Evolutionary conservation across 2,888 invertebrate species (phyloP).

Genomic region (Sipha maydis): DNA sequence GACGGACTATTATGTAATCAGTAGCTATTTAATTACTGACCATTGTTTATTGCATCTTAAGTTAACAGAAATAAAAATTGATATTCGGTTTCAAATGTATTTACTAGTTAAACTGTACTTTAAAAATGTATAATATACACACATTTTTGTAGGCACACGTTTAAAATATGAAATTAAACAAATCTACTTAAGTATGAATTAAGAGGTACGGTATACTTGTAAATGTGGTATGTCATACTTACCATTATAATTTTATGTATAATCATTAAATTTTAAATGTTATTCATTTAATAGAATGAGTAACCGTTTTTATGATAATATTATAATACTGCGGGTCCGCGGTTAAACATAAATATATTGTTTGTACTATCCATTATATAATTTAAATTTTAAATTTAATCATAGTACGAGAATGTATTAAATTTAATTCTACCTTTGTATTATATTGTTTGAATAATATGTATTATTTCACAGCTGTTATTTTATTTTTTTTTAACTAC

Average conservation of each 20-base stretch:
- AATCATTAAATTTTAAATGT: neutral
- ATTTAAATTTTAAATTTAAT: neutral
- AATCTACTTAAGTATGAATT: too few relatives aligned
- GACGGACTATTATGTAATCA: too few relatives aligned
- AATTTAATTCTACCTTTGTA: neutral
- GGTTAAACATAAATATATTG: neutral
- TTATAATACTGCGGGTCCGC: neutral
- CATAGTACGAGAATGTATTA: neutral
- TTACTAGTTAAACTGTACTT: too few relatives aligned
- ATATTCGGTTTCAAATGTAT: too few relatives aligned
- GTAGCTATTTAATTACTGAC: too few relatives aligned
- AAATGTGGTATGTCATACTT: too few relatives aligned
- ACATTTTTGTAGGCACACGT: too few relatives aligned
- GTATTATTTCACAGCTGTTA: neutral
- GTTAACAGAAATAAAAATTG: too few relatives aligned
- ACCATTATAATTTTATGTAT: neutral
- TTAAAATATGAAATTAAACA: too few relatives aligned
- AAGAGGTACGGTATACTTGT: too few relatives aligned
- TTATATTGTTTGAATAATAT: neutral
- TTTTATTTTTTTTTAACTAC: neutral
- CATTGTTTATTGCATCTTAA: too few relatives aligned
- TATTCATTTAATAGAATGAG: neutral
- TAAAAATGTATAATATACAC: too few relatives aligned
- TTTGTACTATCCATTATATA: neutral
- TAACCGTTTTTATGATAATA: constrained; percentile 8